Evolutionary conservation across 2,888 invertebrate genomes (phyloP), one percentile per base, ranked within the genome.

Genomic region (Unio pictorum): DNA sequence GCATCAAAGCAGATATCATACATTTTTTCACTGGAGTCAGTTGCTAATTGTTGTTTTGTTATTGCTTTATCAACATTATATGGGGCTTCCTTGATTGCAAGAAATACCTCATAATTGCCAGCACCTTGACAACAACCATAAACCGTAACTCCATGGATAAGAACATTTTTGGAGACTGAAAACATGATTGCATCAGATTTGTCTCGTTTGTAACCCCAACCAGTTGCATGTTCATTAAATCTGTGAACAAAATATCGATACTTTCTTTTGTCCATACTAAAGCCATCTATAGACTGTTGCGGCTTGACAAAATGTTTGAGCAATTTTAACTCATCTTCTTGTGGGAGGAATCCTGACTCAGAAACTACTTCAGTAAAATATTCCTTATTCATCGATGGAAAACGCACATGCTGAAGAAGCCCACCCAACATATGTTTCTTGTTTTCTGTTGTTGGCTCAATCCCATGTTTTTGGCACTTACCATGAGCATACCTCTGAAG

Each of bases 301-400:
- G 66, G 58, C 26, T 71, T 67, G 61, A 69, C 23, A 65, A 66
- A 73, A 67, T 73, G 74, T 64, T 73, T 70, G 63, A 64, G 30
- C 30, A 81, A 56, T 54, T 65, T 69, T 95, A 72, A 60, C 26
- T 63, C 61, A 60, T 82, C 78, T 4, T 69, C 65, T 1, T 60
- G 26, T 28, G 69, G 71, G 2, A 82, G 64, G 15, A 82, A 64
- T 15, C 73, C 73, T n/a, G 67, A 66, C 54, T 74, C 70, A 28
- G 73, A 64, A 23, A 82, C 79, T 4, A 56, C 64, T 62, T 78
- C 76, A 54, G 65, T 60, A 28, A 80, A 72, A 67, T 71, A 78
- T 1, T 64, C 61, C n/a, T 65, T 61, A 17, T 70, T 60, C 73
- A 80, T 75, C 6, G 76, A 23, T 2, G 82, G 75, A 65, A 80